Conservation (phyloP, 2,888 invertebrate genomes). For the Catocala nupta region DNA sequence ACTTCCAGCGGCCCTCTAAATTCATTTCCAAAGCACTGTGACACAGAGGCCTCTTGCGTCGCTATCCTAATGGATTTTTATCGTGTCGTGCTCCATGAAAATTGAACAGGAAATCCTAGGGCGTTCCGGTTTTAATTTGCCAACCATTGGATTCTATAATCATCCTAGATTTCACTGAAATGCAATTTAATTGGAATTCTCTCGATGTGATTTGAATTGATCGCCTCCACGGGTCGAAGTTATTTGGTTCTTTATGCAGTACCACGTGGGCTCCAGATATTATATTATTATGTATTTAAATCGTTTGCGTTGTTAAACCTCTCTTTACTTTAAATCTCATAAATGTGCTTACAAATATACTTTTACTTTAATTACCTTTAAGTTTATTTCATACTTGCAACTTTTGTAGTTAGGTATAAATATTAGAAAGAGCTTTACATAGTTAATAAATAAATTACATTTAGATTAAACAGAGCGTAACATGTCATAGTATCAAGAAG, state of each 20-base stretch:
- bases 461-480: too few species aligned
- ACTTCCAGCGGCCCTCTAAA: conserved; percentile 57
- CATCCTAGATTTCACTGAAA: conserved; percentile 82
- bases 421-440: too few species aligned
- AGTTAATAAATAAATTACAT: too few species aligned
- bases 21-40: conserved; percentile 59
- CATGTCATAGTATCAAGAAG: too few species aligned
- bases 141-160: conserved; percentile 81
- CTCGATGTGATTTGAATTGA: conserved; percentile 68
- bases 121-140: conserved; percentile 82
- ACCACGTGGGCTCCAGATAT: conserved; percentile 27
- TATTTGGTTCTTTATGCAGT: conserved; percentile 48
- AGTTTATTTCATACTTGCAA: too few species aligned
- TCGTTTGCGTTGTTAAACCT: too few species aligned
- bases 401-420: too few species aligned
- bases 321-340: too few species aligned
- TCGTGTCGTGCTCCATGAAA: conserved; percentile 78
- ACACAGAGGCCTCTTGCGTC: conserved; percentile 67
- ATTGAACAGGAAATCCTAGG: conserved; percentile 80
- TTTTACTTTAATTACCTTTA: too few species aligned
- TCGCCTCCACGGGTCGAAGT: conserved; percentile 64
- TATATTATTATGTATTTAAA: conserved; percentile 17
- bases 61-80: conserved; percentile 81
- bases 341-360: too few species aligned
- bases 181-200: conserved; percentile 83